These are phyloP conservation scores for Enteromius viviparus DNA, from an alignment of 2,797 vertebrate species.

Conservation along the genomic window DNA sequence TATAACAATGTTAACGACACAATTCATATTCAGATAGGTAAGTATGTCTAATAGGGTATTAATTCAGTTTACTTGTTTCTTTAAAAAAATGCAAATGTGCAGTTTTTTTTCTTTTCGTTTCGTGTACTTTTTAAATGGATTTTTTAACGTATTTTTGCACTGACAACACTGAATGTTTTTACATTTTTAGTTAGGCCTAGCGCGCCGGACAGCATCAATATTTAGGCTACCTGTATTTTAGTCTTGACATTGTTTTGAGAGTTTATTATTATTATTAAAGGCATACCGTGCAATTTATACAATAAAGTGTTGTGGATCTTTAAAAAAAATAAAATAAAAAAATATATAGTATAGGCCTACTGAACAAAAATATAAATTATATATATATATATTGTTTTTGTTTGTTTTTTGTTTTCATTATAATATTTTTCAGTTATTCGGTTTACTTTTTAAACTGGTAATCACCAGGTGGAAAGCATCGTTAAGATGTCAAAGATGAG, in stretches of 20 bases:
- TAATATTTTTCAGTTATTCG: neutral
- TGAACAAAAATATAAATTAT: no score
- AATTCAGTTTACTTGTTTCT: neutral
- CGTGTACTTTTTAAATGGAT: neutral
- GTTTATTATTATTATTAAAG: neutral
- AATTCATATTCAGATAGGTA: constrained; percentile 86
- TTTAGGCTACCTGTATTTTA: neutral
- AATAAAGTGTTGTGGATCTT: neutral
- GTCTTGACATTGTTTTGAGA: neutral
- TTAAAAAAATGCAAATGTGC: neutral
- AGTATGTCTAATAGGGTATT: neutral
- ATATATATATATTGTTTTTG: no score
- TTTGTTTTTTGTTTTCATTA: no score
- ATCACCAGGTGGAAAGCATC: neutral
- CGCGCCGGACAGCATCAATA: no score
- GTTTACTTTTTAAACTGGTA: neutral
- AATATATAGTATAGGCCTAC: no score
- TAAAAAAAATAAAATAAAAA: no score
- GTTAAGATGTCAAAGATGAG: neutral
- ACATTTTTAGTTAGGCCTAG: neutral
- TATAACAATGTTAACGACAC: constrained; percentile 92
- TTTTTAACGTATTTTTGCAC: neutral
- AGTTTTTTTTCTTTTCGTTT: neutral
- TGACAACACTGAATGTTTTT: neutral
- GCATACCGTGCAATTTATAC: neutral